Conservation (phyloP, 1,140 invertebrate genomes). For the Wiebesia pumilae region DNA sequence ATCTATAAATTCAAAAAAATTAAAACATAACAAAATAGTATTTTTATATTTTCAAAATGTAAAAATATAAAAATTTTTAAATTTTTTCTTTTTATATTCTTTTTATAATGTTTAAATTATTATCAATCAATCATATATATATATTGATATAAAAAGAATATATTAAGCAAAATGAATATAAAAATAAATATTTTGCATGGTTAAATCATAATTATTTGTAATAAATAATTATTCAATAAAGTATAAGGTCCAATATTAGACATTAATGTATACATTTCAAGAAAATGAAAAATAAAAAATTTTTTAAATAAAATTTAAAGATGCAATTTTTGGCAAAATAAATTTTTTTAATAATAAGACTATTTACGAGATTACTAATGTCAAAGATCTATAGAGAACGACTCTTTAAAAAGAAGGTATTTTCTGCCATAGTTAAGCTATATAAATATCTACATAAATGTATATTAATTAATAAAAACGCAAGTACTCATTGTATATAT, state of each 20-base stretch:
- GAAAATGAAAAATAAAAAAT: background rate
- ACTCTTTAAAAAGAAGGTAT: background rate
- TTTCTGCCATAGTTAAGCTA: background rate
- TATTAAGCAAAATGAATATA: too few relatives aligned
- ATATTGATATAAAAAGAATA: too few relatives aligned
- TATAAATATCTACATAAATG: background rate
- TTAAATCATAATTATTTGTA: background rate
- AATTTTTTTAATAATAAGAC: background rate
- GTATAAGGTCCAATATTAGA: background rate
- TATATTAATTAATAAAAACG: too few relatives aligned
- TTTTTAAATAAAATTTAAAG: background rate
- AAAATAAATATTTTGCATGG: background rate
- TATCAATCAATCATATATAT: too few relatives aligned
- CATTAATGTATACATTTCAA: background rate
- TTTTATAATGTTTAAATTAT: too few relatives aligned
- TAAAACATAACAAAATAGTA: too few relatives aligned
- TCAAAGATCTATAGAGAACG: background rate
- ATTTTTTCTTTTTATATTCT: too few relatives aligned
- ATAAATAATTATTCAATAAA: background rate
- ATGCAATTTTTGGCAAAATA: background rate
- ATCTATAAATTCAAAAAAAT: too few relatives aligned
- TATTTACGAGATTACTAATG: background rate
- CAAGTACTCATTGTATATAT: too few relatives aligned
- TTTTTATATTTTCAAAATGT: too few relatives aligned
- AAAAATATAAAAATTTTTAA: too few relatives aligned